These are phyloP conservation scores for Sebastes variabilis DNA, from an alignment of 2,797 vertebrate species.

Conservation along the genomic window DNA sequence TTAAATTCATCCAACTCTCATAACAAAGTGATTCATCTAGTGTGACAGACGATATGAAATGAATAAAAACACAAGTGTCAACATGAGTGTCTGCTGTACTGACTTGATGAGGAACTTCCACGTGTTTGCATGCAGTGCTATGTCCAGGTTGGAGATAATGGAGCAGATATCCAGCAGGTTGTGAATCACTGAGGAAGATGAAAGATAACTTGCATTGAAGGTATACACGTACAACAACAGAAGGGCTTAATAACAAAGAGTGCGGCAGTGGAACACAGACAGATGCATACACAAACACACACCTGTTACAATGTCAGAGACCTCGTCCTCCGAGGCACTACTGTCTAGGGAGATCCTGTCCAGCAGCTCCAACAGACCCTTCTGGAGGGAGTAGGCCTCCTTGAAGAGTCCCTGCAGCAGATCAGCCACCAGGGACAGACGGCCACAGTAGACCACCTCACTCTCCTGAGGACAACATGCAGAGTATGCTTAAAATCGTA, in stretches of 20 bases:
- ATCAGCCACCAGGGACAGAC: slow-evolving; percentile 90
- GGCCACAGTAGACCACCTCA: slow-evolving; percentile 90
- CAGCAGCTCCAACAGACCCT: slow-evolving; percentile 89
- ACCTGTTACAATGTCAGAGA: slow-evolving; percentile 88
- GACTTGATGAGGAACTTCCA: slow-evolving; percentile 99
- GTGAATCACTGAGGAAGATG: slow-evolving; percentile 88
- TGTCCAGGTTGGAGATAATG: slow-evolving; percentile 92
- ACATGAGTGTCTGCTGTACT: slow-evolving; percentile 58
- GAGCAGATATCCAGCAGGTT: slow-evolving; percentile 91
- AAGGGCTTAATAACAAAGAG: background rate
- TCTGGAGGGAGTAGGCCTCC: slow-evolving; percentile 93
- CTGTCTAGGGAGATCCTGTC: slow-evolving; percentile 84
- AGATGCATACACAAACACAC: slow-evolving; percentile 8
- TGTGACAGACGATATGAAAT: background rate
- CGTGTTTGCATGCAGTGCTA: slow-evolving; percentile 94
- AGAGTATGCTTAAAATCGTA: background rate
- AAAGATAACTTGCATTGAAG: background rate
- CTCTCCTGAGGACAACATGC: slow-evolving; percentile 85
- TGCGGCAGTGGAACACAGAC: background rate
- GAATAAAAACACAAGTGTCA: background rate
- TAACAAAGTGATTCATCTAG: slow-evolving; percentile 3
- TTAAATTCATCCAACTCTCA: background rate
- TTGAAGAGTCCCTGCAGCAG: slow-evolving; percentile 93
- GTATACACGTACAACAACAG: background rate
- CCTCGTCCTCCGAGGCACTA: slow-evolving; percentile 79